Evolutionary conservation across 2,888 invertebrate genomes (phyloP).

Genomic region (Orthosia cruda): DNA sequence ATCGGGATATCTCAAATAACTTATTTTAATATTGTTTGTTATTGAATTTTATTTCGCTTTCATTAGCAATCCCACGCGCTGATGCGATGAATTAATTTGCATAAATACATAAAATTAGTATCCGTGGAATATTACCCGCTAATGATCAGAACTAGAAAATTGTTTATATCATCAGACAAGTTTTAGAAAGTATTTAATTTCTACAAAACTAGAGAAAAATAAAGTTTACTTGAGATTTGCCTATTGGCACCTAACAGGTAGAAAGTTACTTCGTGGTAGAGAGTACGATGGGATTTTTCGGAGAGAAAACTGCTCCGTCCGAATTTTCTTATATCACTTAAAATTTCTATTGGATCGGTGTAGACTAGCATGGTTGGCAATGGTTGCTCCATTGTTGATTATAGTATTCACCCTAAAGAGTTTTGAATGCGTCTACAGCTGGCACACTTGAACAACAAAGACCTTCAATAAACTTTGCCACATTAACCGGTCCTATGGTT

Average conservation of each 20-base stretch:
- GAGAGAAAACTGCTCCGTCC: background rate
- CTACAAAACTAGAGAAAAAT: background rate
- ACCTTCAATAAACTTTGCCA: too few species aligned
- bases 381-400: too few species aligned
- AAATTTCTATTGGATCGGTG: too few species aligned
- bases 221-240: background rate
- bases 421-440: too few species aligned
- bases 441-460: too few species aligned
- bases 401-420: too few species aligned
- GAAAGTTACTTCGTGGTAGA: background rate
- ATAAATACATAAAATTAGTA: conserved; percentile 15
- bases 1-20: too few species aligned
- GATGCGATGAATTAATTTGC: background rate
- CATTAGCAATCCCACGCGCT: background rate
- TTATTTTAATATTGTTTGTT: background rate
- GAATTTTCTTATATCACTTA: background rate
- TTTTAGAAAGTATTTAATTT: background rate
- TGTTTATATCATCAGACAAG: background rate
- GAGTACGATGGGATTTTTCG: background rate
- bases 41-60: background rate
- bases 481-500: too few species aligned
- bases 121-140: background rate
- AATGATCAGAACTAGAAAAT: too few species aligned
- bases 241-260: too few species aligned
- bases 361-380: too few species aligned